Percentiles rank a stretch among this genome's conserved stretches.
Evolutionary conservation across 2,113 vertebrate genomes (phyloP).

Genomic region (Hiodon alosoides): DNA sequence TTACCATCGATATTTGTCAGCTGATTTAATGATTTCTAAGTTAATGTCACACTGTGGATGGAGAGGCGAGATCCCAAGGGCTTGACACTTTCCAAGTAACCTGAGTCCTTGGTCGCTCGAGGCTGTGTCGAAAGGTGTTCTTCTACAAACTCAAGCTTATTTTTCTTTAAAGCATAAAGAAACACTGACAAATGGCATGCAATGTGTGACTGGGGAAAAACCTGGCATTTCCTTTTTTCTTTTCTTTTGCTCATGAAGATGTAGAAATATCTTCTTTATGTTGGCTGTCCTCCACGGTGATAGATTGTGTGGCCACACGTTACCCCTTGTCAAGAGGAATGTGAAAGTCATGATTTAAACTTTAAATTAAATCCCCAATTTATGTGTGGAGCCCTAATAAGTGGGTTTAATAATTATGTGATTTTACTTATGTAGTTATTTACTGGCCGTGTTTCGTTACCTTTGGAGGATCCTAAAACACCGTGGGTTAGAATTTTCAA

Average conservation of each 20-base stretch:
- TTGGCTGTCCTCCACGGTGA: not conserved
- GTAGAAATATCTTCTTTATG: not conserved
- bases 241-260: too few relatives aligned
- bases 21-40: not conserved
- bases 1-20: slow-evolving; percentile 3
- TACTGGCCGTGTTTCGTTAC: too few relatives aligned
- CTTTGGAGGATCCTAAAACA: too few relatives aligned
- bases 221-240: too few relatives aligned
- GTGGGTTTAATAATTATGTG: not conserved
- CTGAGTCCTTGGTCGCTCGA: not conserved
- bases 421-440: not conserved
- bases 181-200: too few relatives aligned
- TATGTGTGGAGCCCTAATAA: slow-evolving; percentile 14
- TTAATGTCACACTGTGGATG: not conserved
- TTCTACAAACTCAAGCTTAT: too few relatives aligned
- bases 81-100: not conserved
- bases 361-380: slow-evolving; percentile 11
- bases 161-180: too few relatives aligned
- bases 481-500: too few relatives aligned
- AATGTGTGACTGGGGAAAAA: too few relatives aligned
- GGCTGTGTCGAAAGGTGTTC: too few relatives aligned
- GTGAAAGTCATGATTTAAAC: slow-evolving; percentile 22
- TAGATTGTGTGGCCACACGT: not conserved
- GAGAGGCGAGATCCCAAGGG: not conserved
- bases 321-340: slow-evolving; percentile 21